Base-by-base conservation (phyloP, 37 sponge, comb jelly and placozoan species). In the Cliona cf. orientalis region DNA sequence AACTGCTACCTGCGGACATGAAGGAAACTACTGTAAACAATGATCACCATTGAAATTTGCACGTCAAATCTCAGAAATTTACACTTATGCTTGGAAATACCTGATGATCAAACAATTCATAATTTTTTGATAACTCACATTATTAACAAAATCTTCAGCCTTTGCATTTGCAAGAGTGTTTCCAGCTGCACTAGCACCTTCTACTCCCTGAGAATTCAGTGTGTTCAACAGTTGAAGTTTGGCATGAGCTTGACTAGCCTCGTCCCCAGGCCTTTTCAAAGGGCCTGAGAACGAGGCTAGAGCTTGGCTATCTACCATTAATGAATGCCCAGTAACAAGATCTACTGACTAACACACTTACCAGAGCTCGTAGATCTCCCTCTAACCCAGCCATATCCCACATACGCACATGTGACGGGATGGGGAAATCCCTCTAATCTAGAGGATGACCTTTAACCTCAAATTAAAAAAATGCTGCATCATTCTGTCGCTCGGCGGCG, bases 91-190 rank as follows among this genome's bases (percentile, higher is more conserved):
- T 36, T 49, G 44, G 35, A 36, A 60, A 55, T 46, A 26, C 17
- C 44, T 37, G 31, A 82, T 29, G 31, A 26, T 32, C 7, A 37
- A 42, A 28, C 59, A 11, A 28, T 58, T 21, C 41, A 60, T 31
- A 31, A 42, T 26, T 6, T 37, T 62, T 25, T 32, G 35, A 74
- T 22, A 21, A 66, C 69, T 69, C 77, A 72, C 92, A 61, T 80
- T 53, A 68, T 92, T 92, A 12, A 34, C 64, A 58, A 79, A 92
- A 66, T 92, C 81, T 42, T 87, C 88, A 28, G 88, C 92, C 12
- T 72, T 57, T 0, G 58, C 36, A 49, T 17, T 17, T 5, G 83
- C 66, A 22, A 83, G 61, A 34, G 58, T 66, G 1, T 39, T 31
- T 2, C 38, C 68, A 17, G 46, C 80, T 33, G 86, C 25, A 29